These are phyloP conservation scores for Platyscapa corneri DNA, from an alignment of 1,140 invertebrate species.

Conservation along the genomic window DNA sequence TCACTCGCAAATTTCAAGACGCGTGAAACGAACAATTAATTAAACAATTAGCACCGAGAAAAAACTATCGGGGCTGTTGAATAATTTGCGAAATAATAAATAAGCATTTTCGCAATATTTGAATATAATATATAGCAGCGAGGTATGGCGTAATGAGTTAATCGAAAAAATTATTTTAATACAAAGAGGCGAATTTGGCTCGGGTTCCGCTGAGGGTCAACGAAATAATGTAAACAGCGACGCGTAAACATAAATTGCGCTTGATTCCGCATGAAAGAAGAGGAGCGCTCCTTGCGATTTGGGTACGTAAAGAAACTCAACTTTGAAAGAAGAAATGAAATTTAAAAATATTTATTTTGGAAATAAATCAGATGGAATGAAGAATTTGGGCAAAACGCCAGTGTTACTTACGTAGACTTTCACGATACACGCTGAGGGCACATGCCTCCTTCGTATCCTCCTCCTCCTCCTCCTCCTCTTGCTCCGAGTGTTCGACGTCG, in stretches of 20 bases:
- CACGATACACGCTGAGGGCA: not conserved
- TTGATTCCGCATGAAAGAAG: too few relatives aligned
- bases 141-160: too few relatives aligned
- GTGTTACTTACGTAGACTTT: not conserved
- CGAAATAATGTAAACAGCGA: conserved; percentile 25
- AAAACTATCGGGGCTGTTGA: too few relatives aligned
- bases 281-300: too few relatives aligned
- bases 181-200: not conserved
- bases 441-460: not conserved
- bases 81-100: not conserved
- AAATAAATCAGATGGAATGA: too few relatives aligned
- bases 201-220: conserved; percentile 27
- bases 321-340: not conserved
- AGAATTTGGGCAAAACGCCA: too few relatives aligned
- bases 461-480: too few relatives aligned
- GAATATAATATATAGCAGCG: too few relatives aligned
- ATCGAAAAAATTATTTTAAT: conserved; percentile 34
- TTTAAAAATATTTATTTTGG: not conserved
- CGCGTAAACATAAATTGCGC: conserved; percentile 31
- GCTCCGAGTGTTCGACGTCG: not conserved
- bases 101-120: too few relatives aligned
- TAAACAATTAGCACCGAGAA: too few relatives aligned
- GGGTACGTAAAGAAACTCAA: not conserved
- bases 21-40: too few relatives aligned
- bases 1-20: not conserved